Evolutionary conservation across 2,888 invertebrate species (phyloP), one percentile per base, ranked within the genome.

Genomic region (Taphrorychus bicolor): DNA sequence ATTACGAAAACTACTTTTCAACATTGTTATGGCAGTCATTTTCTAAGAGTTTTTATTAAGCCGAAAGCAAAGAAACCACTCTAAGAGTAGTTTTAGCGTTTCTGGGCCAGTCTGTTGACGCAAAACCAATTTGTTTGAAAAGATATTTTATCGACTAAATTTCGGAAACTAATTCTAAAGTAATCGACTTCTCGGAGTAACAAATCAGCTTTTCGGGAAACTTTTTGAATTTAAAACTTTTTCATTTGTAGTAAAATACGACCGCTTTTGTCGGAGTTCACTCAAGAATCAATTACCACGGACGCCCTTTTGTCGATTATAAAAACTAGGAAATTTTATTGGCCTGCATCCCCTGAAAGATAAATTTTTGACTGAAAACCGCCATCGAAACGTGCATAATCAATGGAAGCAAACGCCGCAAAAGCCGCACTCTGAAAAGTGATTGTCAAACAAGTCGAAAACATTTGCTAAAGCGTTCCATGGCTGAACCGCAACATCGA

Each of bases 141-240:
- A 53, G 64, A 51, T 57, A 69, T 57, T 69, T 64, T 59, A 60
- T 59, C 57, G 51, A 65, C 42, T 24, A 40, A 60, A 64, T 69
- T 69, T 65, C 60, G 19, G 59, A 66, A 69, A 69, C 69, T 69
- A 66, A 69, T 69, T 69, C 62, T 61, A 58, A 70, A 67, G 63
- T 56, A 68, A 70, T 70, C 65, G 70, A 67, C 65, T 68, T 67
- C 42, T 11, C 61, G 54, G 61, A 60, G 65, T 62, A 67, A 66
- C 61, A 66, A 70, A 70, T 68, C 68, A 67, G 70, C 66, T 59
- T 59, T 66, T 70, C 59, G 51, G 11, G n/a, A 54, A 70, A 70
- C 70, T 70, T 70, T 70, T 70, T 67, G 64, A 61, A 70, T 70
- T 68, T 66, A 53, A 67, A 70, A 70, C 54, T 70, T 70, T 70